Evolutionary conservation across 2,797 vertebrate species (phyloP).

Genomic region (Momotus momota): DNA sequence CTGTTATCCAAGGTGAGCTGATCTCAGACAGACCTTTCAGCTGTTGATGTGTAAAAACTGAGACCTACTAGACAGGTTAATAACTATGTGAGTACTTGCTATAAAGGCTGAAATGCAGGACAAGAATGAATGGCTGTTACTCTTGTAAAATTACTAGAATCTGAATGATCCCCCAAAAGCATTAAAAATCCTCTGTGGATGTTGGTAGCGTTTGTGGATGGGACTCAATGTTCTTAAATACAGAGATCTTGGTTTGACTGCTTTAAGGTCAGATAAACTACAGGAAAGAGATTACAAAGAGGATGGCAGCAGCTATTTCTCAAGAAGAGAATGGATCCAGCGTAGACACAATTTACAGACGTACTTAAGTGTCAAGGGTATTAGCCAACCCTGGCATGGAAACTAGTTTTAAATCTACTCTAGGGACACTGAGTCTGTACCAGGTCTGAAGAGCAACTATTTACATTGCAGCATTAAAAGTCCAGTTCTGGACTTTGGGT

Average conservation of each 20-base stretch:
- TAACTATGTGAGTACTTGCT: not conserved
- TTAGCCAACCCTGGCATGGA: not conserved
- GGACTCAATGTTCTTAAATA: not conserved
- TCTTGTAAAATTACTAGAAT: not conserved
- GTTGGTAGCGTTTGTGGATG: not conserved
- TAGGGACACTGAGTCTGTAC: not conserved
- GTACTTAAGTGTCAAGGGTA: not conserved
- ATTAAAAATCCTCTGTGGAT: not conserved
- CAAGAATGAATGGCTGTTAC: not conserved
- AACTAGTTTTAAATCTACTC: fast-evolving
- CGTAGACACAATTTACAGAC: not conserved
- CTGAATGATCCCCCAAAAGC: not conserved
- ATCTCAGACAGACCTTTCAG: not conserved
- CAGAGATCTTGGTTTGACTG: not conserved
- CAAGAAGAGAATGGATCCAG: not conserved
- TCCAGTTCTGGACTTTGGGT: not conserved
- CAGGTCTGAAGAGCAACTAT: not conserved
- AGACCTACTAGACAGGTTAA: not conserved
- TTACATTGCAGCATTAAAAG: not conserved
- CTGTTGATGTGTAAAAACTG: not conserved
- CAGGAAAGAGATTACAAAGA: not conserved
- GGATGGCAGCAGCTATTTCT: not conserved
- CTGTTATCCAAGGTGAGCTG: not conserved
- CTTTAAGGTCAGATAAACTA: not conserved
- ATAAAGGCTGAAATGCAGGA: not conserved